Evolutionary conservation across 2,113 vertebrate genomes (phyloP).

Genomic region (Peromyscus leucopus): DNA sequence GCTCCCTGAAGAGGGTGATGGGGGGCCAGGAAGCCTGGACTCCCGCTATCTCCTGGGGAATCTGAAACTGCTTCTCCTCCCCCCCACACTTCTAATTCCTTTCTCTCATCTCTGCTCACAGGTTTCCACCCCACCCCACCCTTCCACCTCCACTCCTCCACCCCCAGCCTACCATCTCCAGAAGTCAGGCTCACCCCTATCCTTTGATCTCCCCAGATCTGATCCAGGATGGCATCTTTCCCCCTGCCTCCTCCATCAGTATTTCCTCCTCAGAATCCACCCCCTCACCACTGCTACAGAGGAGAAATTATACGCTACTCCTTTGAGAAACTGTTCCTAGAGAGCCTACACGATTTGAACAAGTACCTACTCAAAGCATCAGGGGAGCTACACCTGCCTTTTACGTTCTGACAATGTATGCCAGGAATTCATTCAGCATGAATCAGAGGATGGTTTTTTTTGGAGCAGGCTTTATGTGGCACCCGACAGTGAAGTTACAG

Average conservation of each 20-base stretch:
- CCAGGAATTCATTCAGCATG: conserved; percentile 33
- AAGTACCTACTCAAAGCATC: conserved; percentile 65
- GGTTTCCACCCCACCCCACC: background rate
- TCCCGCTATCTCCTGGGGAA: background rate
- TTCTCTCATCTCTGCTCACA: background rate
- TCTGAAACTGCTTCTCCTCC: background rate
- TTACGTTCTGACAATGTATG: conserved; percentile 37
- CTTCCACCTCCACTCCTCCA: background rate
- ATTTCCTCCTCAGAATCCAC: conserved; percentile 12
- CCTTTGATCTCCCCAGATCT: conserved; percentile 38
- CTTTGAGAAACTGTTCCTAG: conserved; percentile 66
- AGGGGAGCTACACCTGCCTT: conserved; percentile 63
- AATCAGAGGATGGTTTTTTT: conserved; percentile 51
- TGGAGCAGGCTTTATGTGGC: background rate
- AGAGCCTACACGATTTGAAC: conserved; percentile 62
- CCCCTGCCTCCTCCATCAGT: conserved; percentile 22
- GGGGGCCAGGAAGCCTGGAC: background rate
- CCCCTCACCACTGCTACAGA: conserved; percentile 51
- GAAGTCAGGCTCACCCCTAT: background rate
- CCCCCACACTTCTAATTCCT: background rate
- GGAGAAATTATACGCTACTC: conserved; percentile 61
- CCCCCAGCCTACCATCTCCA: conserved; percentile 37
- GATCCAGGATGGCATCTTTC: background rate
- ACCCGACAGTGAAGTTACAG: background rate
- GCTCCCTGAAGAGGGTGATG: background rate